Evolutionary conservation across 2,888 invertebrate genomes (phyloP).

Genomic region (Drosophila borborema): DNA sequence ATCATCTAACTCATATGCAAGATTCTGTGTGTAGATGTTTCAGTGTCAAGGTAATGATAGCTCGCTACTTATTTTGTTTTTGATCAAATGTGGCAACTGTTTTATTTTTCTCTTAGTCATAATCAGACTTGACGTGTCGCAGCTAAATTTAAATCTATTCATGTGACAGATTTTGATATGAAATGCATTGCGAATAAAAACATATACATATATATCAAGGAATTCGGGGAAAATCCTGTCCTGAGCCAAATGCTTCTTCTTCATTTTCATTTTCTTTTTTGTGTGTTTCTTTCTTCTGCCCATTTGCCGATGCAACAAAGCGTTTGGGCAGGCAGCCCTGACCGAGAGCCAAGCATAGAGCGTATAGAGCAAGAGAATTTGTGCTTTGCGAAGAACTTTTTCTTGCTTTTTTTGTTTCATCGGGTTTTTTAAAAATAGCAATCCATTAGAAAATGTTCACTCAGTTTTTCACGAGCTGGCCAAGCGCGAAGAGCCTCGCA

Average conservation of each 20-base stretch:
- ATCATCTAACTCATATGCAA: not conserved
- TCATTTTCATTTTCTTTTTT: no score
- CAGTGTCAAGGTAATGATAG: conserved; percentile 52
- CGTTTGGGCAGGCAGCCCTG: conserved; percentile 27
- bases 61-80: conserved; percentile 55
- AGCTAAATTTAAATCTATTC: conserved; percentile 68
- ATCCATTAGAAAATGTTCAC: conserved; percentile 54
- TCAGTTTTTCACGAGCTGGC: conserved; percentile 84
- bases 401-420: not conserved
- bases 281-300: not conserved
- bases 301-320: conserved; percentile 14
- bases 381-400: not conserved
- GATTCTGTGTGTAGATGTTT: conserved; percentile 16
- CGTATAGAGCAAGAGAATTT: conserved; percentile 4
- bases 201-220: conserved; percentile 44
- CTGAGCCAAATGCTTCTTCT: not conserved
- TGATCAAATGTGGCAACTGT: conserved; percentile 56
- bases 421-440: conserved; percentile 82
- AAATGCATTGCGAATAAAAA: conserved; percentile 52
- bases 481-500: conserved; percentile 79
- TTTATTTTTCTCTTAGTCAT: conserved; percentile 63
- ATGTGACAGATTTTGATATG: conserved; percentile 66
- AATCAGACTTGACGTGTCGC: conserved; percentile 68
- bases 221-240: conserved; percentile 43
- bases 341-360: conserved; percentile 19